Conservation (phyloP, 1,140 invertebrate genomes). For the Physella acuta region DNA sequence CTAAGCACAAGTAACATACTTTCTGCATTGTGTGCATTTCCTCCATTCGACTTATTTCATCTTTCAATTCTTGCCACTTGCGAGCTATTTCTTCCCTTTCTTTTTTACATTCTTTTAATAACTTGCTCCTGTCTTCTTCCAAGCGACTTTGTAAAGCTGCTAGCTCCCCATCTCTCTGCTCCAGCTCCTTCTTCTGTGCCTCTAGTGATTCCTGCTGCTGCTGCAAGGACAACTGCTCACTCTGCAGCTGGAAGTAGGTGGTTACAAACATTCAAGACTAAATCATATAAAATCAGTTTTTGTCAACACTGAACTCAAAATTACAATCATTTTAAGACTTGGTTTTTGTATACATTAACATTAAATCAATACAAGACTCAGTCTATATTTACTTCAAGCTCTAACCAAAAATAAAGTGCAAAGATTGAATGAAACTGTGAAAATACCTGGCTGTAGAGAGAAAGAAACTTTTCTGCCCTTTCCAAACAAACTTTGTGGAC, state of each 20-base stretch:
- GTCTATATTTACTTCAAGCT: too few species aligned
- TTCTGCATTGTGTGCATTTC: constrained; percentile 45
- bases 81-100: constrained; percentile 42
- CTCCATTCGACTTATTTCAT: constrained; percentile 47
- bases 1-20: too few species aligned
- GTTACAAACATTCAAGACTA: too few species aligned
- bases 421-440: not conserved
- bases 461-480: constrained; percentile 25
- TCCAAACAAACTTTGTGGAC: constrained; percentile 26
- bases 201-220: constrained; percentile 33
- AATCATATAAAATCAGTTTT: not conserved
- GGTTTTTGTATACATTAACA: not conserved
- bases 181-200: constrained; percentile 36
- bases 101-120: constrained; percentile 37
- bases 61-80: constrained; percentile 44
- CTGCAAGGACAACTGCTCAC: constrained; percentile 28
- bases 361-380: too few species aligned
- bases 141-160: constrained; percentile 33
- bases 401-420: too few species aligned
- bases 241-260: constrained; percentile 22
- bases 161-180: constrained; percentile 33
- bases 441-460: constrained; percentile 21
- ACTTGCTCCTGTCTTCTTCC: constrained; percentile 31
- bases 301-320: not conserved
- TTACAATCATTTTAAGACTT: not conserved